A percentile compares a stretch with the other conserved stretches of the same genome.
These are phyloP conservation scores for Melanotaenia duboulayi DNA, from an alignment of 2,113 vertebrate species.

Conservation along the genomic window DNA sequence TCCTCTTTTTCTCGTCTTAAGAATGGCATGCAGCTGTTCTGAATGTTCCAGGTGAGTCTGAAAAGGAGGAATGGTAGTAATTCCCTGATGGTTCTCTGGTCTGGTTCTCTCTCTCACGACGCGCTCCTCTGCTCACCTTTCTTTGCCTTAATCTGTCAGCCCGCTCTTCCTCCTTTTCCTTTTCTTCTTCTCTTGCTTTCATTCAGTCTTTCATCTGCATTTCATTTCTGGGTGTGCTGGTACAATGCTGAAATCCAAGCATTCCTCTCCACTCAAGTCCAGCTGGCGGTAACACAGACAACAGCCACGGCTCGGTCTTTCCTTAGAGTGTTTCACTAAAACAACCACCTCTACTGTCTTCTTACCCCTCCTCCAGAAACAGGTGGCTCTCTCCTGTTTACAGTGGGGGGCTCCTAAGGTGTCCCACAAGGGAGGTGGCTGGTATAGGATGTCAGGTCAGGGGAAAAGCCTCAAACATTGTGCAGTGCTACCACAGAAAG, in stretches of 20 bases:
- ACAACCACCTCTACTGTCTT: constrained; percentile 7
- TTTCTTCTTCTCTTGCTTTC: constrained; percentile 25
- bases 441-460: constrained; percentile 62
- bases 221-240: constrained; percentile 18
- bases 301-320: constrained; percentile 16
- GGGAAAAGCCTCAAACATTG: constrained; percentile 34
- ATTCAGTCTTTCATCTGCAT: constrained; percentile 25
- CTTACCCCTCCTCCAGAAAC: constrained; percentile 50
- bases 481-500: constrained; percentile 37
- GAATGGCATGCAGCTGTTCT: constrained; percentile 40
- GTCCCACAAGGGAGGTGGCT: constrained; percentile 25
- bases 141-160: constrained; percentile 27
- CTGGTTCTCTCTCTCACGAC: constrained; percentile 15
- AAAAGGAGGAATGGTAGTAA: constrained; percentile 17
- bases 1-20: neutral
- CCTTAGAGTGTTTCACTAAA: constrained; percentile 1
- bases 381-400: constrained; percentile 58
- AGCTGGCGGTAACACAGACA: constrained; percentile 10
- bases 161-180: constrained; percentile 4
- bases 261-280: constrained; percentile 18
- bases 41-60: constrained; percentile 45
- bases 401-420: constrained; percentile 38
- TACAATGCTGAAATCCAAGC: constrained; percentile 48
- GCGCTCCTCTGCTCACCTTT: constrained; percentile 19
- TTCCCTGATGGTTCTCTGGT: constrained; percentile 13